Evolutionary conservation across 2,888 invertebrate species (phyloP), one percentile per base, ranked within the genome.

Genomic region (Sphecodes monilicornis): DNA sequence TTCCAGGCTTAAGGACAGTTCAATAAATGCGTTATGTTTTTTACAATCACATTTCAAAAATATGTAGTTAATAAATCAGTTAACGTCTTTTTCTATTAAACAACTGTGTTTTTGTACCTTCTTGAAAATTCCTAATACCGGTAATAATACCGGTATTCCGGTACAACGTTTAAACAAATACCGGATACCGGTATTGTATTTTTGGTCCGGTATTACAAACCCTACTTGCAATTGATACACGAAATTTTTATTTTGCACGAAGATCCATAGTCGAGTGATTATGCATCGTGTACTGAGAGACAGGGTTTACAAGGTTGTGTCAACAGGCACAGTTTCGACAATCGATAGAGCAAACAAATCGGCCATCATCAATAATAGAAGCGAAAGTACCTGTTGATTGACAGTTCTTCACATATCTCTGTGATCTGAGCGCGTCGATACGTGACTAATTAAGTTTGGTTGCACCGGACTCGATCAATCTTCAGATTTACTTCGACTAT

Each of bases 381-480:
- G 68, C 46, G 54, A 72, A 71, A 46, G 78, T 84, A 78, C 82
- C 78, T 78, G 82, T 84, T 82, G 72, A 84, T 72, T 46, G 78
- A 81, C 81, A 43, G n/a, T 73, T 77, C 72, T 76, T 81, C 81
- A 69, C 54, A 43, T 72, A 46, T 68, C 26, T 43, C 22, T 2
- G 29, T 5, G 46, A 60, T 46, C 16, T 8, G 22, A 13, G 32
- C 54, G 29, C 46, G 26, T n/a, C 74, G 81, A 84, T 84, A 77
- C 74, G 64, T 70, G 50, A 50, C 72, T 74, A 76, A 77, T 84
- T 81, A 84, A 84, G 81, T 73, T 77, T 13, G 60, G 41, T 60
- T 5, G 69, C 36, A 26, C 57, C 22, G 32, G 18, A 54, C 50
- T 26, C 78, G 71, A 71, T 78, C 46, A 64, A 75, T 78, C 43